phyloP scores from a whole-genome alignment of 2,888 invertebrate genomes.

The Agonopterix arenella region DNA sequence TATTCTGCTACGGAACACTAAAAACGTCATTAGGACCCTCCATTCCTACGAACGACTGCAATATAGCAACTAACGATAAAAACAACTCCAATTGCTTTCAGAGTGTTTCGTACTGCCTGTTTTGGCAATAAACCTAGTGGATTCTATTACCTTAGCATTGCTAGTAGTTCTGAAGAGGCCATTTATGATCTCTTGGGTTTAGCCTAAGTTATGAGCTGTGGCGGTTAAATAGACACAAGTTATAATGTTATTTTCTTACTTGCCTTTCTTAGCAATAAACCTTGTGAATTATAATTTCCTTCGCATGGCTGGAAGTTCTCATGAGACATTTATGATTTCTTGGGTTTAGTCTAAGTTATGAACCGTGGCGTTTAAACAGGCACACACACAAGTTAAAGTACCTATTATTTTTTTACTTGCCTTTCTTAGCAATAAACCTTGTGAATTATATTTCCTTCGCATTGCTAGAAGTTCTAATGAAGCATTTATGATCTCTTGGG shows the following conservation, averaged over 20 bases:
- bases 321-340: no score
- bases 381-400: no score
- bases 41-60: neutral
- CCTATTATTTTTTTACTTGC: no score
- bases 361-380: neutral
- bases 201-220: conserved; percentile 9
- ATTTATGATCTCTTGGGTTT: conserved; percentile 16
- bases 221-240: neutral
- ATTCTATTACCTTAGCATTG: conserved; percentile 32
- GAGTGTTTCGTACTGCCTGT: conserved; percentile 22
- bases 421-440: no score
- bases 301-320: no score
- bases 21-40: conserved; percentile 2
- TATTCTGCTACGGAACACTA: neutral
- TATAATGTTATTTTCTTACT: no score
- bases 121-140: conserved; percentile 25
- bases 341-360: neutral
- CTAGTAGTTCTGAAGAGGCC: conserved; percentile 14
- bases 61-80: conserved; percentile 22
- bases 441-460: conserved; percentile 10
- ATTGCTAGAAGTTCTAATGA: conserved; percentile 14
- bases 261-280: no score
- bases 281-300: no score
- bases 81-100: conserved; percentile 28
- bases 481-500: conserved; percentile 16